Evolutionary conservation across 2,113 vertebrate genomes (phyloP).

Genomic region (Psettodes erumei): DNA sequence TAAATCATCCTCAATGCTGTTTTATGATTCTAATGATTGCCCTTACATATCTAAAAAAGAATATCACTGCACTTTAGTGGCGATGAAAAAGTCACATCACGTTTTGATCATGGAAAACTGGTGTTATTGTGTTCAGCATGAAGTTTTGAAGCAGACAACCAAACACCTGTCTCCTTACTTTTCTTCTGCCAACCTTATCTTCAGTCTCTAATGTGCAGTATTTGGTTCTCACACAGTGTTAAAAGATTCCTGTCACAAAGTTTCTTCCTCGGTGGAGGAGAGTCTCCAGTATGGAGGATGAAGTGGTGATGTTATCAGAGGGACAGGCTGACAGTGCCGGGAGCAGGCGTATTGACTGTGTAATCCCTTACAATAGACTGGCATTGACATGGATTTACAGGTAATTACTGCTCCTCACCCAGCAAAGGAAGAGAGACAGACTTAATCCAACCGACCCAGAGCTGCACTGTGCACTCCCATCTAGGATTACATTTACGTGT

Average conservation of each 20-base stretch:
- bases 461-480: background rate
- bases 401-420: conserved; percentile 62
- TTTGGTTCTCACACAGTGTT: background rate
- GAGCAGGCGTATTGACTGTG: conserved; percentile 51
- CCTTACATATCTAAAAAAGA: background rate
- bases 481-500: background rate
- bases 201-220: background rate
- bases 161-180: background rate
- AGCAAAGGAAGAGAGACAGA: background rate
- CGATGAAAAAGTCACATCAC: background rate
- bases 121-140: background rate
- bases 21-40: background rate
- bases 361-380: conserved; percentile 73
- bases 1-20: background rate
- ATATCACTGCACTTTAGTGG: background rate
- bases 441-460: background rate
- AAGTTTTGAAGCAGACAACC: background rate
- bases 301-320: conserved; percentile 53
- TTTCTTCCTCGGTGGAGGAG: background rate
- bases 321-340: conserved; percentile 29
- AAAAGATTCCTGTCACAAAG: background rate
- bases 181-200: background rate
- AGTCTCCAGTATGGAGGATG: conserved; percentile 32
- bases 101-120: background rate
- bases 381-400: conserved; percentile 63